A percentile compares a stretch with the other conserved stretches of the same genome.
Conservation (phyloP, 2,888 invertebrate genomes). For the Thymelicus acteon region DNA sequence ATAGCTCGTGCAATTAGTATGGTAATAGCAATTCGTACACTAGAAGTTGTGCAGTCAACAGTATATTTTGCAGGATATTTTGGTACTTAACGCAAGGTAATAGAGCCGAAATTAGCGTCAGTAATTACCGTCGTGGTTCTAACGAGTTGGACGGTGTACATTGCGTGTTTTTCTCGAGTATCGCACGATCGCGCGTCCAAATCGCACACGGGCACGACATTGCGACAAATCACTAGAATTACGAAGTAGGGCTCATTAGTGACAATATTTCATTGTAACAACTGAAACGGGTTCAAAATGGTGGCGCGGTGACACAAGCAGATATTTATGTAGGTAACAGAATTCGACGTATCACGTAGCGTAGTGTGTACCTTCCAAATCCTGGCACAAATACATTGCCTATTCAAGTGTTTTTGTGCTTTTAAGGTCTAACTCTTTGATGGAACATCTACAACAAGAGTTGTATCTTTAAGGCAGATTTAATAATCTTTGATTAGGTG, state of each 20-base stretch:
- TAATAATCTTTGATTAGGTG: no score
- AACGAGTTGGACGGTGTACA: constrained; percentile 30
- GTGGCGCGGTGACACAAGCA: constrained; percentile 9
- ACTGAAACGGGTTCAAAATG: constrained; percentile 41
- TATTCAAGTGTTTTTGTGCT: no score
- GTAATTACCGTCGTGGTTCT: constrained; percentile 2
- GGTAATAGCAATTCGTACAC: constrained; percentile 8
- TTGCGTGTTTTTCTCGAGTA: constrained; percentile 35
- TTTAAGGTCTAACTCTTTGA: no score
- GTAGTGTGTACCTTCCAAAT: no score
- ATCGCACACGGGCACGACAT: constrained; percentile 53
- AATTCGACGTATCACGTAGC: no score
- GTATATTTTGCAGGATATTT: constrained; percentile 1
- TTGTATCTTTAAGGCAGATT: no score
- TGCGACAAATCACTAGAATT: constrained; percentile 73
- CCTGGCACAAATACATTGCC: no score
- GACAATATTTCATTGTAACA: constrained; percentile 56
- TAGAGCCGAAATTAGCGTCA: constrained; percentile 22
- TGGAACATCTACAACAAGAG: no score
- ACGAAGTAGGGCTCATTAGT: constrained; percentile 70
- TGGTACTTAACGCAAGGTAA: not conserved
- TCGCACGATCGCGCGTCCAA: constrained; percentile 38
- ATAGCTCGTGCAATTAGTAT: constrained; percentile 15
- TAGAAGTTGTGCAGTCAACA: no score
- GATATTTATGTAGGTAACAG: no score